These are phyloP conservation scores for Lepas anatifera DNA, from an alignment of 2,888 invertebrate species.

Conservation along the genomic window DNA sequence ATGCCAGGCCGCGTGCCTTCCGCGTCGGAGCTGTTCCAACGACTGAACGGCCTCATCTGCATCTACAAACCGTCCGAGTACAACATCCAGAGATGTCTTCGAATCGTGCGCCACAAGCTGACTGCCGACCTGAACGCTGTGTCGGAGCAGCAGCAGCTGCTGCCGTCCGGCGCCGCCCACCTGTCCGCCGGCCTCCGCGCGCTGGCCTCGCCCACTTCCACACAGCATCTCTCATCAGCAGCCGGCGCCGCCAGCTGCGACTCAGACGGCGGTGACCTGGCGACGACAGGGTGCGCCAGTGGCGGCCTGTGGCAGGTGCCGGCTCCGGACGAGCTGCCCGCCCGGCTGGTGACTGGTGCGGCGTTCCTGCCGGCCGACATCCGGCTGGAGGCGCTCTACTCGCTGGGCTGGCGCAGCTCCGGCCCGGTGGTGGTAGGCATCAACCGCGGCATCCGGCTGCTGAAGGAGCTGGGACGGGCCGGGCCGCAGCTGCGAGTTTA, in stretches of 20 bases:
- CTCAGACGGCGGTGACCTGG: not conserved
- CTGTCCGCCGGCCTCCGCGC: too few relatives aligned
- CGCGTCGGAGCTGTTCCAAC: conserved; percentile 27
- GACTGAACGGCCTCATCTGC: conserved; percentile 29
- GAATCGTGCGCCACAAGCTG: not conserved
- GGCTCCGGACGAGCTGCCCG: not conserved
- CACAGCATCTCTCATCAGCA: not conserved
- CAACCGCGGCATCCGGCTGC: not conserved
- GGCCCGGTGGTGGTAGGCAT: not conserved
- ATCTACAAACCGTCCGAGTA: conserved; percentile 28
- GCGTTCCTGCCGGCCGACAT: not conserved
- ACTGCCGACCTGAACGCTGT: not conserved
- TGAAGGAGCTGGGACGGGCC: not conserved
- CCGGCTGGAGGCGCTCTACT: not conserved
- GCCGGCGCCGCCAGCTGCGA: not conserved
- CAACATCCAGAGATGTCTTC: not conserved
- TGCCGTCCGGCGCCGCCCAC: not conserved
- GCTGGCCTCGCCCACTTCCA: not conserved
- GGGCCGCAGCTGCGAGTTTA: conserved; percentile 17
- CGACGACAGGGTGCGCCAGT: not conserved
- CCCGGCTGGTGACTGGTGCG: not conserved
- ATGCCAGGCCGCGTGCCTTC: too few relatives aligned
- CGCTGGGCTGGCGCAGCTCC: not conserved
- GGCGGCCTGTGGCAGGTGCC: not conserved
- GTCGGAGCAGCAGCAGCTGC: not conserved